Base-by-base conservation (phyloP, 2,797 vertebrate species). In the Catostomus latipinnis region DNA sequence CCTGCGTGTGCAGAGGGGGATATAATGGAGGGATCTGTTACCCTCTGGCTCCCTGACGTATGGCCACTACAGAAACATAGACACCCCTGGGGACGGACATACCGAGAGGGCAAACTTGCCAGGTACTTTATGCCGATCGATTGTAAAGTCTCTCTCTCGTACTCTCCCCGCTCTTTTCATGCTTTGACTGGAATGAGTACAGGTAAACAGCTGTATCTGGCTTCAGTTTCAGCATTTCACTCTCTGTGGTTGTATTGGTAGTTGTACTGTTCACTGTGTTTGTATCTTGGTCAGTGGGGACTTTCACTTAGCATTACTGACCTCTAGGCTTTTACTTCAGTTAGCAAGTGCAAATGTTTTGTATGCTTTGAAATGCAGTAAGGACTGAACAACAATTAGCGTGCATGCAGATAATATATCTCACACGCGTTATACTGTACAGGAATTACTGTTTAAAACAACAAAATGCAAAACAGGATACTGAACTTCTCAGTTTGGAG, bases 61-160 rank as follows among this genome's bases (percentile, higher is more conserved):
- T 99, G 98, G 98, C 98, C 98, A 1, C 88, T 99, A 68, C 98
- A 99, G 92, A 99, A 99, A 13, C 98, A 99, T 90, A 91, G 97
- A 48, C 97, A 99, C 87, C 98, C 98, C 0, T 99, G 98, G 98
- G 97, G 98, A 73, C 96, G 97, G 83, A 99, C 98, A 0, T 99
- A 99, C 90, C 91, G 97, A 48, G 98, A 99, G 88, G 98, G 98
- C 76, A 99, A 99, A 82, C 91, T 99, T 9, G 97, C 97, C 91
- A 97, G 98, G 98, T 98, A 90, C 82, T 86, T 80, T 34, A 34
- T 34, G 34, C 34, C 34, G 16, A 8, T 13, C 14, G 45, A 34
- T 34, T 45, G 8, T 49, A 48, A 18, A 53, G 6, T 46, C 1
- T 34, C 2, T 74, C 5, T 54, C 34, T 53, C 1, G 45, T 67